Evolutionary conservation across 2,888 invertebrate species (phyloP), one percentile per base, ranked within the genome.

Genomic region (Opisthograptis luteolata): DNA sequence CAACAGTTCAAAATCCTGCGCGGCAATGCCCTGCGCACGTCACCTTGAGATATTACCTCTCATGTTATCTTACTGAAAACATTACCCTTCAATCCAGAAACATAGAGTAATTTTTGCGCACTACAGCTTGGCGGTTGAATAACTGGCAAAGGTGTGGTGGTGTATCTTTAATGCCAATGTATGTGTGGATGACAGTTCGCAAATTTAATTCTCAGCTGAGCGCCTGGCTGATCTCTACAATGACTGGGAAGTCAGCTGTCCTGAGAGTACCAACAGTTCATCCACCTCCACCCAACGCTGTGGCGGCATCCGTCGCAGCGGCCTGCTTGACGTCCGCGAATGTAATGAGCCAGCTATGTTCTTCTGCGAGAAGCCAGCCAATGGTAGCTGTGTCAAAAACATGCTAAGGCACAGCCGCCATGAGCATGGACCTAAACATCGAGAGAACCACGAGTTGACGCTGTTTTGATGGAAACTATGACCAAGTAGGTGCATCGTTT

Each of bases 311-410:
- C 62, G 65, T 0, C 68, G 76, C 22, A 74, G 68, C 41, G 80
- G 79, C 0, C 51, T 77, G 0, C 65, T 79, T 1, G 45, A 72
- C 3, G 63, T 64, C 0, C 59, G 44, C 2, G 52, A 63, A 19
- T 79, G 79, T 49, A 24, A 58, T 0, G 24, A 55, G 2, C 76
- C 76, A 2, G 68, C 74, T 1, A 66, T 73, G 64, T 79, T 81
- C 61, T 76, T 81, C 48, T 81, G 79, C 52, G 76, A 79, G 55
- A 79, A 79, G 58, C 63, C 65, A n/a, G 55, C 61, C 1, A 69
- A 51, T 24, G 9, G 7, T 6, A 12, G 27, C 9, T 7, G 28
- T 7, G 10, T 13, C 2, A 45, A 46, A 15, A 31, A 44, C 12
- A 15, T 28, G 0, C 7, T 40, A 20, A 22, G 35, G 0, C 7